Evolutionary conservation across 2,797 vertebrate species (phyloP).

Genomic region (Gymnopithys bicolor): DNA sequence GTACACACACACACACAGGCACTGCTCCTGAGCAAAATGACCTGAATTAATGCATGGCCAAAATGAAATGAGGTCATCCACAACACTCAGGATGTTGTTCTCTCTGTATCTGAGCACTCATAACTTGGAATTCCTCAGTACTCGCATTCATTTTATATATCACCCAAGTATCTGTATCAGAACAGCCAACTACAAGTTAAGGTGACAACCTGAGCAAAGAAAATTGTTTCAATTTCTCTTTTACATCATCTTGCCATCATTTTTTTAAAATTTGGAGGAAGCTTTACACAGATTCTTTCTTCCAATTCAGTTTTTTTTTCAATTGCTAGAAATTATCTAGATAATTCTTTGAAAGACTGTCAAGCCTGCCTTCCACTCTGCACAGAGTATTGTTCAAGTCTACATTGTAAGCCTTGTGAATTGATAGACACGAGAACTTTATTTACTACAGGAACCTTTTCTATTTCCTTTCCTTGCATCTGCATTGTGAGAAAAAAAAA

Average conservation of each 20-base stretch:
- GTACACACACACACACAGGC: neutral
- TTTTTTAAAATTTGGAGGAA: neutral
- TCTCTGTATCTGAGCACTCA: neutral
- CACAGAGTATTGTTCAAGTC: neutral
- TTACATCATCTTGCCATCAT: neutral
- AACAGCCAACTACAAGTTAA: neutral
- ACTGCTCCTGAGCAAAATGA: neutral
- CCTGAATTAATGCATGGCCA: neutral
- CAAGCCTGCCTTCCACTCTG: neutral
- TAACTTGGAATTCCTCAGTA: neutral
- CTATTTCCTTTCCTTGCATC: neutral
- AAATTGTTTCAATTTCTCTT: neutral
- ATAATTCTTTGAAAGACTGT: neutral
- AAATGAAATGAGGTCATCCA: neutral
- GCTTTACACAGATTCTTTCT: neutral
- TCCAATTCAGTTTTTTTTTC: neutral
- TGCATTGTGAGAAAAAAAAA: neutral
- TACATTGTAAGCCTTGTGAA: neutral
- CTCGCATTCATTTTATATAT: neutral
- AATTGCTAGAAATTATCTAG: neutral
- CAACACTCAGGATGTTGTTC: neutral
- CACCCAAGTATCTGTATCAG: neutral
- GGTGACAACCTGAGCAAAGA: neutral
- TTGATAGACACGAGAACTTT: neutral
- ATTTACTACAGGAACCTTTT: neutral